Conservation (phyloP, 30 jellyfish, hydroid and myxozoan species). For the Turritopsis dohrnii region DNA sequence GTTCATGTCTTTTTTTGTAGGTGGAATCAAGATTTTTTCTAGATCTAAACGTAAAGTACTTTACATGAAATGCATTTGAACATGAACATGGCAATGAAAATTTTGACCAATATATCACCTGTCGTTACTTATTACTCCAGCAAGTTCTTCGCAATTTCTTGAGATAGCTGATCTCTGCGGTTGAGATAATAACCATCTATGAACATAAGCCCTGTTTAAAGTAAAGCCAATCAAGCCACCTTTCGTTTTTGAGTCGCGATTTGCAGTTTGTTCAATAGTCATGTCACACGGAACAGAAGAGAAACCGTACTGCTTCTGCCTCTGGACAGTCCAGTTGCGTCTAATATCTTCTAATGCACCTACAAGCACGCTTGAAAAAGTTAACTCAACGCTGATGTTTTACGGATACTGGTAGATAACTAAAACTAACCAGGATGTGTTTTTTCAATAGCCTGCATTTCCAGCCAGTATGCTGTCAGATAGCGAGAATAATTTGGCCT, state of each 20-base stretch:
- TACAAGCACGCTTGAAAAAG: not conserved
- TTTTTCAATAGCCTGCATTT: constrained; percentile 13
- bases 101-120: constrained; percentile 11
- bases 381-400: not conserved
- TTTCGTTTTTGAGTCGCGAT: constrained; percentile 57
- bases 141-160: constrained; percentile 42
- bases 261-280: constrained; percentile 57
- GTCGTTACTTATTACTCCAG: not conserved
- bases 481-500: constrained; percentile 14
- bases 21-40: too few species aligned
- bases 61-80: too few species aligned
- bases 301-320: constrained; percentile 51
- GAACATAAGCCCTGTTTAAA: constrained; percentile 50
- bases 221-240: constrained; percentile 64
- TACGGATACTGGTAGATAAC: not conserved
- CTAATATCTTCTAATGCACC: constrained; percentile 36
- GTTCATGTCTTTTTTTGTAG: too few species aligned
- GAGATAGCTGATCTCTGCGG: constrained; percentile 52
- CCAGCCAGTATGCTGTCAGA: constrained; percentile 29
- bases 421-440: constrained; percentile 31
- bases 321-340: constrained; percentile 45
- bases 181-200: constrained; percentile 57
- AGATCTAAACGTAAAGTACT: too few species aligned
- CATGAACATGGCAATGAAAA: not conserved
- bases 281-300: constrained; percentile 60